Percentiles rank a stretch among this genome's conserved stretches.
Conservation (phyloP, 2,113 vertebrate species). For the Taurulus bubalis region DNA sequence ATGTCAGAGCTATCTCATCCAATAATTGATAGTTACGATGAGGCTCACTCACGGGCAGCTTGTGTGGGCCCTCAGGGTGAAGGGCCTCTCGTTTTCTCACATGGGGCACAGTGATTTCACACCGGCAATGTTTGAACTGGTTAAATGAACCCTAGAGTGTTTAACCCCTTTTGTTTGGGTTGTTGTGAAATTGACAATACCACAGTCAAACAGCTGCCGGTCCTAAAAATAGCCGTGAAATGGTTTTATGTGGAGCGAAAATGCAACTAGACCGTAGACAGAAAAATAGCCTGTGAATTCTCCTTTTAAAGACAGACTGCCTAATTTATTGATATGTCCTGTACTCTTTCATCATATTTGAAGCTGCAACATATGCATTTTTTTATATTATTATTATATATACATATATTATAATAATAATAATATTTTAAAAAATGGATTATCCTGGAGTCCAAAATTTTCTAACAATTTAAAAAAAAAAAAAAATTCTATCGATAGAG, state of each 20-base stretch:
- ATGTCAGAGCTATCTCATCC: slow-evolving; percentile 34
- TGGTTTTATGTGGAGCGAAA: slow-evolving; percentile 6
- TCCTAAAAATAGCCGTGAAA: slow-evolving; percentile 12
- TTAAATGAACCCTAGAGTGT: slow-evolving; percentile 46
- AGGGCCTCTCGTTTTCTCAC: slow-evolving; percentile 30
- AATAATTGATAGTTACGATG: slow-evolving; percentile 50
- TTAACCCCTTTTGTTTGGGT: slow-evolving; percentile 45
- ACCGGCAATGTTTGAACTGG: slow-evolving; percentile 57
- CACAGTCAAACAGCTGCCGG: slow-evolving; percentile 12
- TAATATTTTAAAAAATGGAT: no score
- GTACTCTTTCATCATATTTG: background rate
- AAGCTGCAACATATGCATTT: background rate
- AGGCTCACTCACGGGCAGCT: slow-evolving; percentile 37
- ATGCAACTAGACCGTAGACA: background rate
- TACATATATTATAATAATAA: no score
- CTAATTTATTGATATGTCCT: background rate
- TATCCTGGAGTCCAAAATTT: no score
- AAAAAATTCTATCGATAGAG: no score
- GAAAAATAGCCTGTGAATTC: background rate
- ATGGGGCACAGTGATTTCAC: slow-evolving; percentile 46
- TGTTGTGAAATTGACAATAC: slow-evolving; percentile 30
- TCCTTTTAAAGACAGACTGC: background rate
- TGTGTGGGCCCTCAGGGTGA: slow-evolving; percentile 38
- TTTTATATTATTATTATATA: no score
- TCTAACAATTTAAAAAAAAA: no score